Conservation (phyloP, 2,797 vertebrate genomes). For the Heteromormyrus szaboi region DNA sequence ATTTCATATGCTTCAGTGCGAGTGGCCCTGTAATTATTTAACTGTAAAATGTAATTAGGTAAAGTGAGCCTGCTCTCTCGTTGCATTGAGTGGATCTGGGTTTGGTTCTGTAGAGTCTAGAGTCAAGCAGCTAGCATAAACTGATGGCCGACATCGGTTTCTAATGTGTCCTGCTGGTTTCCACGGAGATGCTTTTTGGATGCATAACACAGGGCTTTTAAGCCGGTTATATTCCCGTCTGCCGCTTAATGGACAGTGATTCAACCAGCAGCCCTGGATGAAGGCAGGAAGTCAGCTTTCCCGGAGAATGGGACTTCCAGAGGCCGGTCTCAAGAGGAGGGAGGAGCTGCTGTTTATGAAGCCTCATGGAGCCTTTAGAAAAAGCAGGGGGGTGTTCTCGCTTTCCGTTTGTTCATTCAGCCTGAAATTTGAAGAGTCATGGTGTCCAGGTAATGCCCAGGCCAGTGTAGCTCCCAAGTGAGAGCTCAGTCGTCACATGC, state of each 20-base stretch:
- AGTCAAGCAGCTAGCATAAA: not conserved
- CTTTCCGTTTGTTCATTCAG: not conserved
- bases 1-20: not conserved
- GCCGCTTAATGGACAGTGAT: constrained; percentile 11
- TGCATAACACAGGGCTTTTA: constrained; percentile 15
- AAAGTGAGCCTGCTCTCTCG: not conserved
- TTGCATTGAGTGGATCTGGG: not conserved
- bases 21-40: not conserved
- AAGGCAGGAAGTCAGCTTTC: constrained; percentile 12
- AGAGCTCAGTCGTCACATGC: not conserved
- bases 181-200: not conserved
- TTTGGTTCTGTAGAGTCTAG: not conserved
- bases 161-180: not conserved
- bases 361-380: not conserved
- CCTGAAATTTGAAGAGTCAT: not conserved
- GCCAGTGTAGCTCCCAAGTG: not conserved
- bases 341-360: not conserved
- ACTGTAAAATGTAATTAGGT: not conserved
- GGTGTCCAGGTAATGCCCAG: not conserved
- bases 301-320: not conserved
- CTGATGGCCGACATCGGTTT: not conserved
- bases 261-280: not conserved
- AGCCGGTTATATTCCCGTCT: constrained; percentile 3
- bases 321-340: not conserved
- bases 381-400: not conserved